Evolutionary conservation across 2,797 vertebrate genomes (phyloP).

Genomic region (Neopelma chrysocephalum): DNA sequence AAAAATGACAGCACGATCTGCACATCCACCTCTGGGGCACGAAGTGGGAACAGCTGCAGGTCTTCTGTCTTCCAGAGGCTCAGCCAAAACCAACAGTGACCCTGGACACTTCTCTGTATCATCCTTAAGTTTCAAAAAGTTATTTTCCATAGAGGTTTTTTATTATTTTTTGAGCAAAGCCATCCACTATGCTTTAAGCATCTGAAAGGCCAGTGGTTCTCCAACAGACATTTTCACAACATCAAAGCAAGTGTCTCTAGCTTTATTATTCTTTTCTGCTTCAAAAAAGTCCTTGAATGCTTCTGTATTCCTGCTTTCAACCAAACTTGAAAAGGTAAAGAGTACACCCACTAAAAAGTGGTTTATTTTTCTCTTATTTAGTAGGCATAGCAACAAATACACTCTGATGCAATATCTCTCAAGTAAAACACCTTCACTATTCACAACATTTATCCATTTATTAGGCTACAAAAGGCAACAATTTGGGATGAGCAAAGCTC

Average conservation of each 20-base stretch:
- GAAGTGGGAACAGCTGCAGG: background rate
- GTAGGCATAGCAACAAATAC: background rate
- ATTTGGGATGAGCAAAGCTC: background rate
- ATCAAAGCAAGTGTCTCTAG: background rate
- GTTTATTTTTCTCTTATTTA: background rate
- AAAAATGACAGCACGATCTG: background rate
- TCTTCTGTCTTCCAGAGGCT: background rate
- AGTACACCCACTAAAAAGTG: background rate
- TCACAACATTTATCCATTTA: background rate
- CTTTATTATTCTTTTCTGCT: background rate
- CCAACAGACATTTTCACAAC: background rate
- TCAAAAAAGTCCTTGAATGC: background rate
- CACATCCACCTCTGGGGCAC: accelerated
- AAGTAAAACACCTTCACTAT: background rate
- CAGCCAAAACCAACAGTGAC: background rate
- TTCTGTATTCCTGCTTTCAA: background rate
- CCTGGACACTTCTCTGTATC: background rate
- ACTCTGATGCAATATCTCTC: background rate
- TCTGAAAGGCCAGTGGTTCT: background rate
- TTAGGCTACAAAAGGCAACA: background rate
- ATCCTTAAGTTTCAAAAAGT: background rate
- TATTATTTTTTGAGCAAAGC: background rate
- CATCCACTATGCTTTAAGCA: background rate
- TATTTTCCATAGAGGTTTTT: background rate
- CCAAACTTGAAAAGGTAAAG: background rate